Conservation (phyloP, 2,113 vertebrate species). For the Siniperca knerii region DNA sequence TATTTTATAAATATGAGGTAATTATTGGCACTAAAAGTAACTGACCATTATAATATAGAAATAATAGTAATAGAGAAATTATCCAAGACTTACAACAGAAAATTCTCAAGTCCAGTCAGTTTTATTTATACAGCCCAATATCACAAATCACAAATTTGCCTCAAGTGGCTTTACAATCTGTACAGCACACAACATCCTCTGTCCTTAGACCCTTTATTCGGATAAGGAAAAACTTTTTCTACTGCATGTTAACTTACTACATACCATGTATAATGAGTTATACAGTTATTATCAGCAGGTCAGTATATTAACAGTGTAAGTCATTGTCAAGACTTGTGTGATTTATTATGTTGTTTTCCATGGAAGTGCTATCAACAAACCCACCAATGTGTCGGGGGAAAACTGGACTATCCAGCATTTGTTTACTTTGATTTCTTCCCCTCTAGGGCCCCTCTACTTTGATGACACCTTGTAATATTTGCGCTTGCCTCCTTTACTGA, state of each 20-base stretch:
- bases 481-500: slow-evolving; percentile 1
- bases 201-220: no score
- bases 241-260: neutral
- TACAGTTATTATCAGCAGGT: neutral
- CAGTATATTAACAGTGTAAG: neutral
- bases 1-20: neutral
- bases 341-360: slow-evolving; percentile 7
- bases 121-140: no score
- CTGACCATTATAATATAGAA: neutral
- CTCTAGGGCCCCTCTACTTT: slow-evolving; percentile 11
- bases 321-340: neutral
- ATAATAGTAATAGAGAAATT: neutral
- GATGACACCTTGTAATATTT: slow-evolving; percentile 29
- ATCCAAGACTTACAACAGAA: neutral
- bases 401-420: slow-evolving; percentile 4
- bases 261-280: neutral
- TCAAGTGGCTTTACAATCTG: no score
- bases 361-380: neutral
- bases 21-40: neutral
- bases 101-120: no score
- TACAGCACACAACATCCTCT: no score
- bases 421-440: slow-evolving; percentile 22
- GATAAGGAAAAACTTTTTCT: no score
- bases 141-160: no score
- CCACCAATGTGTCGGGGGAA: neutral